phyloP scores from a whole-genome alignment of 2,113 vertebrate species.

The Natator depressus region DNA sequence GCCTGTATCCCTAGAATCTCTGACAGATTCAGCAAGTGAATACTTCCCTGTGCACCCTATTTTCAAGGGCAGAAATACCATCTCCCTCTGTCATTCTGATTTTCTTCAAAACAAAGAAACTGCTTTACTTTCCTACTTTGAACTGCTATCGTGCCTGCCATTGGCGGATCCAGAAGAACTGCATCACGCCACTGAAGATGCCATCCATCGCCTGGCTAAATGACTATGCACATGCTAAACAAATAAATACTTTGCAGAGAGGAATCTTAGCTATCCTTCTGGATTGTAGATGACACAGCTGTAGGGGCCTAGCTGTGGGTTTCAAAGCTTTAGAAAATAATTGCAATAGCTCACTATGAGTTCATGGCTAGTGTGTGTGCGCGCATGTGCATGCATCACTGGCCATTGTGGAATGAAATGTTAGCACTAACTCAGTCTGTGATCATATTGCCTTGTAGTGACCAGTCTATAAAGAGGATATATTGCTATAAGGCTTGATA shows the following conservation, averaged over 20 bases:
- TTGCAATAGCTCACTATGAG: not conserved
- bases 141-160: not conserved
- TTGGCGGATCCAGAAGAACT: not conserved
- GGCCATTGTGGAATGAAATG: not conserved
- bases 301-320: not conserved
- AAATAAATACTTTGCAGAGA: not conserved
- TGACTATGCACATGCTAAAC: too few species aligned
- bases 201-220: too few species aligned
- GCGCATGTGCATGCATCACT: not conserved
- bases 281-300: not conserved
- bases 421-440: not conserved
- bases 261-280: not conserved
- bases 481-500: not conserved
- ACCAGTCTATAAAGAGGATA: not conserved
- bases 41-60: not conserved
- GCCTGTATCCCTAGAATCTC: not conserved
- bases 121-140: not conserved
- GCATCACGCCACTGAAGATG: too few species aligned
- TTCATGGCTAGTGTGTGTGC: not conserved
- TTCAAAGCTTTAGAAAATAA: not conserved
- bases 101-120: not conserved
- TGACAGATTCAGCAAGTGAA: not conserved
- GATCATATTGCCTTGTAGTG: not conserved
- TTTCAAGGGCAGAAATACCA: rapidly evolving
- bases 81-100: not conserved